Conservation (phyloP, 2,888 invertebrate species). For the Pheosia tremula region DNA sequence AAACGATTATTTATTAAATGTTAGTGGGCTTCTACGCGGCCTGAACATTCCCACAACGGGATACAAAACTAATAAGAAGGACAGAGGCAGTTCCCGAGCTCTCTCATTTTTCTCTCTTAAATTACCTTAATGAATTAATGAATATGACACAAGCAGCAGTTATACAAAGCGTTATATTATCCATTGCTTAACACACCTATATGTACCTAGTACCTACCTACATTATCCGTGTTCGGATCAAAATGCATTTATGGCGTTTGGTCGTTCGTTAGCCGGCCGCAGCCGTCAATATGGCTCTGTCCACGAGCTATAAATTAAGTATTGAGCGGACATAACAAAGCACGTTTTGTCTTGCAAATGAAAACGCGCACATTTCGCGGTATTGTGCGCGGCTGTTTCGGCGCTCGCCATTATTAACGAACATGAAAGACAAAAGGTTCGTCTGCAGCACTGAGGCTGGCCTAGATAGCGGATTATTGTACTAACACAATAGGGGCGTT, state of each 20-base stretch:
- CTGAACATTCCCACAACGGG: too few species aligned
- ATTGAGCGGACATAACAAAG: constrained; percentile 84
- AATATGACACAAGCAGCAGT: too few species aligned
- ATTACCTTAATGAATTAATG: too few species aligned
- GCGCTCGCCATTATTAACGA: constrained; percentile 84
- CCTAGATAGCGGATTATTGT: constrained; percentile 85
- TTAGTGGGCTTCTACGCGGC: too few species aligned
- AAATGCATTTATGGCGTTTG: constrained; percentile 77
- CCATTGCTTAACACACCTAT: too few species aligned
- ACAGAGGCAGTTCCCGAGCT: too few species aligned
- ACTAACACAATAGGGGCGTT: constrained; percentile 84
- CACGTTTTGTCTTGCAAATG: constrained; percentile 85
- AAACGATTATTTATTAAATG: too few species aligned
- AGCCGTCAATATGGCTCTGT: constrained; percentile 79
- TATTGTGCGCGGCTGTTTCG: constrained; percentile 84
- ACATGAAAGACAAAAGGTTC: constrained; percentile 85
- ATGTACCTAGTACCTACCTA: constrained; percentile 16
- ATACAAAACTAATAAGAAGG: too few species aligned
- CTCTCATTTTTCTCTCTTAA: too few species aligned
- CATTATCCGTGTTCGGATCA: constrained; percentile 57
- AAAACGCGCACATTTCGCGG: constrained; percentile 85
- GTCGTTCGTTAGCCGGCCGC: constrained; percentile 78
- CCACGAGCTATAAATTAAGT: constrained; percentile 83
- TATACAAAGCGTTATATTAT: too few species aligned
- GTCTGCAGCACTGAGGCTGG: constrained; percentile 84